Base-by-base conservation (phyloP, 1,140 invertebrate genomes). In the Calephelis nemesis region DNA sequence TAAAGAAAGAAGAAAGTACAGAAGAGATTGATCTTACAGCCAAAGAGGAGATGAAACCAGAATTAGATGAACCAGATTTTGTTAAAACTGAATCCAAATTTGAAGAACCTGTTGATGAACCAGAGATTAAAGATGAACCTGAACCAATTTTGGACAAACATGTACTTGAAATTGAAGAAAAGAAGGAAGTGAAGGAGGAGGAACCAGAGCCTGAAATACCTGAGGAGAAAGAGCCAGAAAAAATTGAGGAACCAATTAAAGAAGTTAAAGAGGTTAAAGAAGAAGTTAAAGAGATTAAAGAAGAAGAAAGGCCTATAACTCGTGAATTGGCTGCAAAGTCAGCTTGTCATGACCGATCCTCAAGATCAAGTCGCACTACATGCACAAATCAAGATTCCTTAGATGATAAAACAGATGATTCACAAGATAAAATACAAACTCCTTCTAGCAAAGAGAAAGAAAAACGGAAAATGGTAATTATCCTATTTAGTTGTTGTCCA, bases 361-460 rank as follows among this genome's bases (percentile, higher is more conserved):
- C 85, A 0, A 73, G 88, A n/a, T 86, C 88, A 0, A 92, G 89
- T 52, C 82, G 88, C 11, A 86, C 83, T 2, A 84, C 88, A 4
- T 84, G 85, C 58, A 76, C 82, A 30, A 84, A 90, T 73, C 82
- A 90, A 69, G 78, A 88, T 72, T 87, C 89, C 13, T 66, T 84
- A 71, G 78, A 89, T 71, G 76, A 86, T 72, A 80, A 84, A 87
- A 78, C 92, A 72, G 79, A 93, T 87, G 76, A 93, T 78, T 78
- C 93, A 79, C 81, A 94, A 92, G 80, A 94, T 91, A 79, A 95
- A 93, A 71, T 95, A 92, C 82, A 93, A 87, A 85, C 78, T 4
- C 47, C 73, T 42, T 73, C 67, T 13, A 79, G 67, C 10, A 92
- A 90, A 73, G 85, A 87, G 9, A 92, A 92, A 68, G 91, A 92